Conservation (phyloP, 2,888 invertebrate species). For the Pollenia amentaria region DNA sequence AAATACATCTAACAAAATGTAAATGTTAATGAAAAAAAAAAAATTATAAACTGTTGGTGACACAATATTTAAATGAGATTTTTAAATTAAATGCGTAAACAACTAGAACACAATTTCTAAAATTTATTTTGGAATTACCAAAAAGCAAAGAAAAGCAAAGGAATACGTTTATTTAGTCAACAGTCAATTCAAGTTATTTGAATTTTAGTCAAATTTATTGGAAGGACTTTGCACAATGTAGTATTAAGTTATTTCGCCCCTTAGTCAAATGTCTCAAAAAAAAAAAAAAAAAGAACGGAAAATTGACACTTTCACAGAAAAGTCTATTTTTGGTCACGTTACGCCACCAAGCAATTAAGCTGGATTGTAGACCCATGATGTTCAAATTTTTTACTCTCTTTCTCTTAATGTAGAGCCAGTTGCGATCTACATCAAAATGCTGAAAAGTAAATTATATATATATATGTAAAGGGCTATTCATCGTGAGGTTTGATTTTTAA, state of each 20-base stretch:
- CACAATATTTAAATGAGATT: slow-evolving; percentile 43
- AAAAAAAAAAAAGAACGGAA: too few species aligned
- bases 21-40: not conserved
- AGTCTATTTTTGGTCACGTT: too few species aligned
- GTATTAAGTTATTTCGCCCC: not conserved
- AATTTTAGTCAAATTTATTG: not conserved
- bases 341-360: too few species aligned
- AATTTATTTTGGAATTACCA: slow-evolving; percentile 21
- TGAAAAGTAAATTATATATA: too few species aligned
- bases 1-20: slow-evolving; percentile 9
- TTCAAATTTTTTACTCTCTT: too few species aligned
- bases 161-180: slow-evolving; percentile 10
- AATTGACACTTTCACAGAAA: too few species aligned
- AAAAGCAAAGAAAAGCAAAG: slow-evolving; percentile 15
- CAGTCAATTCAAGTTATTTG: slow-evolving; percentile 4
- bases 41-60: not conserved
- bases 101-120: slow-evolving; percentile 6
- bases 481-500: too few species aligned
- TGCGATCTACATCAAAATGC: too few species aligned
- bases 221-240: slow-evolving; percentile 12
- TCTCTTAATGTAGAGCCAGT: too few species aligned
- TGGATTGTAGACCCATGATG: too few species aligned
- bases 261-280: too few species aligned
- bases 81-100: slow-evolving; percentile 32
- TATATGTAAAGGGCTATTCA: too few species aligned